Evolutionary conservation across 2,797 vertebrate genomes (phyloP).

Genomic region (Gephyroberyx darwinii): DNA sequence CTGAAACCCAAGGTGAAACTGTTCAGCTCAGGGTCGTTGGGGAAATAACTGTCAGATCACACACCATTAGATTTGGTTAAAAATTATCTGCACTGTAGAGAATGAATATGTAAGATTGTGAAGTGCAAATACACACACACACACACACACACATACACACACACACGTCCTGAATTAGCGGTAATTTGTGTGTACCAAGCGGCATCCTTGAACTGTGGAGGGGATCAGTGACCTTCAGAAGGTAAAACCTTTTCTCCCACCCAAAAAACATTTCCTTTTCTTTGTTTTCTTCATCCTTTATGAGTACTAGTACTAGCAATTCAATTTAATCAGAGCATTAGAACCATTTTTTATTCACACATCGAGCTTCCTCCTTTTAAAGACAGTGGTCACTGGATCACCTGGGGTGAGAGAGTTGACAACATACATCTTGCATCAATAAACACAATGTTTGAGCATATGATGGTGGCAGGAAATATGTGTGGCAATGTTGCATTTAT

Average conservation of each 20-base stretch:
- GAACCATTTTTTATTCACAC: constrained; percentile 6
- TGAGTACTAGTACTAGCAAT: background rate
- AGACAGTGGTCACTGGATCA: constrained; percentile 7
- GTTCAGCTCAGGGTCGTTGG: constrained; percentile 40
- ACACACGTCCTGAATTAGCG: background rate
- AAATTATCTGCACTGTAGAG: constrained; percentile 56
- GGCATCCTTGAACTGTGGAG: constrained; percentile 12
- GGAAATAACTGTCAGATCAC: background rate
- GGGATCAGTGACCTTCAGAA: background rate
- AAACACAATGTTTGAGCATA: constrained; percentile 14
- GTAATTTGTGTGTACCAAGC: constrained; percentile 16
- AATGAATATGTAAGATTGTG: constrained; percentile 9
- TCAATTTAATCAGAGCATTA: constrained; percentile 20
- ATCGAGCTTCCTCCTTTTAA: constrained; percentile 5
- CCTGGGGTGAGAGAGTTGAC: background rate
- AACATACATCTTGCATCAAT: constrained; percentile 30
- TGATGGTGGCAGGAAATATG: constrained; percentile 15
- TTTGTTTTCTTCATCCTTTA: constrained; percentile 14
- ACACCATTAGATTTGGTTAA: constrained; percentile 67
- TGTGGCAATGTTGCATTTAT: constrained; percentile 26
- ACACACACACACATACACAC: constrained; percentile 9
- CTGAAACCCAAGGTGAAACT: constrained; percentile 72
- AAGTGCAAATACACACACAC: constrained; percentile 9
- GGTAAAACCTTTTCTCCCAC: background rate
- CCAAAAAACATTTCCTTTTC: background rate